These are phyloP conservation scores for Cyrtodaria siliqua DNA, from an alignment of 2,888 invertebrate species.

Conservation along the genomic window DNA sequence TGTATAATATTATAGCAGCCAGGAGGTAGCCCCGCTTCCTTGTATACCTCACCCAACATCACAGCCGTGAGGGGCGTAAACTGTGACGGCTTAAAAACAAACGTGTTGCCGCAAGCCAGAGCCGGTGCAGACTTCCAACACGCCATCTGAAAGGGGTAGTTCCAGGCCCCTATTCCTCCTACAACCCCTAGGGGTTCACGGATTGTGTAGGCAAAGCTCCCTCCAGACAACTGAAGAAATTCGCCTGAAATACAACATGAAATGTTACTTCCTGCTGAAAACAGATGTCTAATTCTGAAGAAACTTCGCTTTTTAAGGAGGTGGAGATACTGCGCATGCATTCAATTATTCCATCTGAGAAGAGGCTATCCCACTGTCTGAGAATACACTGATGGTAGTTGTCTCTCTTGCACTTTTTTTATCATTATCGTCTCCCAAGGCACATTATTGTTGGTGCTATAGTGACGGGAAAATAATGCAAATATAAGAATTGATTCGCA, in stretches of 20 bases:
- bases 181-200: constrained; percentile 88
- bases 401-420: no score
- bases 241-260: constrained; percentile 86
- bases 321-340: no score
- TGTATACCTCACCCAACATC: constrained; percentile 87
- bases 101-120: constrained; percentile 88
- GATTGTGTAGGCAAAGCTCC: constrained; percentile 87
- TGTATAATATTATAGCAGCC: constrained; percentile 88
- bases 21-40: constrained; percentile 87
- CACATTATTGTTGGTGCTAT: no score
- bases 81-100: constrained; percentile 88
- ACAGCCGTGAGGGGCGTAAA: constrained; percentile 88
- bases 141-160: constrained; percentile 88
- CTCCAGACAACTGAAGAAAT: constrained; percentile 85
- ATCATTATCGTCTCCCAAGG: no score
- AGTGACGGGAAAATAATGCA: no score
- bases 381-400: no score
- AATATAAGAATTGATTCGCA: no score
- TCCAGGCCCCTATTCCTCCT: constrained; percentile 88
- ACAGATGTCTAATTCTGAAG: no score
- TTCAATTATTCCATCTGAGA: no score
- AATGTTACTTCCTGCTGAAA: no score
- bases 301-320: no score
- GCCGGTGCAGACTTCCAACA: constrained; percentile 87
- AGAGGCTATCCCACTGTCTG: no score